Evolutionary conservation across 2,888 invertebrate genomes (phyloP), one percentile per base, ranked within the genome.

Genomic region (Brachynemurus nebulosus): DNA sequence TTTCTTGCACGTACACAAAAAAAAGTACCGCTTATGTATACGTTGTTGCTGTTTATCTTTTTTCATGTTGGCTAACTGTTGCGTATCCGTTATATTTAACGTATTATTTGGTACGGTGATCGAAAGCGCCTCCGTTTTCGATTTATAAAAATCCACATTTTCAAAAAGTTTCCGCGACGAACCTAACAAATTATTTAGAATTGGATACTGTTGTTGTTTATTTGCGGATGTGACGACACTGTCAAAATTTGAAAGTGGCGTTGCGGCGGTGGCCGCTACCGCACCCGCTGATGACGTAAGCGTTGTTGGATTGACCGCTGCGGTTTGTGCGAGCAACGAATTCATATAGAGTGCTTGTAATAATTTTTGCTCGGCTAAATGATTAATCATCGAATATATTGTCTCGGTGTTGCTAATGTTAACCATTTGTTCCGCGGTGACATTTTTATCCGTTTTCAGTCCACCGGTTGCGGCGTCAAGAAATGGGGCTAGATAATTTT

Each of bases 281-380:
- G n/a, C n/a, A n/a, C n/a, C n/a, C n/a, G n/a, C n/a, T n/a, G n/a
- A n/a, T n/a, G n/a, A n/a, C n/a, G n/a, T n/a, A n/a, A n/a, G n/a
- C n/a, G n/a, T 40, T 9, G 30, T 41, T 7, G 48, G 39, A 45
- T 50, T 47, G 1, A 44, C 42, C 16, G 18, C 20, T 7, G 48
- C 36, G 11, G 44, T 30, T 47, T 55, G 55, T 18, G 53, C 52
- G 17, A 64, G 51, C 42, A 65, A 54, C 8, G 63, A 59, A 51
- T 64, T 66, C 63, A 67, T 63, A 54, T 68, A 68, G 62, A 68
- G 63, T 1, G 65, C 63, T 11, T 66, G 62, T 46, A 68, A 51
- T 46, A 68, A 63, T 52, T 67, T 67, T 47, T 63, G 65, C 50
- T 67, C 67, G 39, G 62, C 59, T 42, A 66, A 53, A 51, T 61